These are phyloP conservation scores for Haemorhous mexicanus DNA, from an alignment of 2,113 vertebrate genomes.

Conservation along the genomic window DNA sequence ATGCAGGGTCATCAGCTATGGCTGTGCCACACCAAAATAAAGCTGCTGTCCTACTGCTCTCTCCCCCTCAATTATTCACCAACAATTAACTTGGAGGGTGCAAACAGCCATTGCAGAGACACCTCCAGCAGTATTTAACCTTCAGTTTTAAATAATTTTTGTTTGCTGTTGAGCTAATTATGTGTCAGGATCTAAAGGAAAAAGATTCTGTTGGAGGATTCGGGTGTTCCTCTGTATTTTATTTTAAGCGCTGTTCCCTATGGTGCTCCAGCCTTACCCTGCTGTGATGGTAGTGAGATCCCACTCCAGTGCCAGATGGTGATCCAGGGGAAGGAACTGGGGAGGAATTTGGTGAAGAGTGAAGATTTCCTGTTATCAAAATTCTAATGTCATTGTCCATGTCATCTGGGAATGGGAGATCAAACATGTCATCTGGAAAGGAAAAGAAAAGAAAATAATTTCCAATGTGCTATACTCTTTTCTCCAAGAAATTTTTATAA, in stretches of 20 bases:
- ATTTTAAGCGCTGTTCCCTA: background rate
- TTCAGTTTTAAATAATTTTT: background rate
- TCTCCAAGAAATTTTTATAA: background rate
- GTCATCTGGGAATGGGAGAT: constrained; percentile 94
- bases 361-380: constrained; percentile 94
- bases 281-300: constrained; percentile 90
- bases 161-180: background rate
- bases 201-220: background rate
- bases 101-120: background rate
- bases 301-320: constrained; percentile 89
- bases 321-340: constrained; percentile 93
- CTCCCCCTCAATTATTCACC: background rate
- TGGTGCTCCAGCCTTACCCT: constrained; percentile 77
- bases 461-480: background rate
- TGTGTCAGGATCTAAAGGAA: background rate
- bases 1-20: background rate
- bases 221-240: background rate
- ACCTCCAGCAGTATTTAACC: background rate
- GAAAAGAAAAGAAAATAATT: background rate
- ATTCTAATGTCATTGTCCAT: constrained; percentile 98
- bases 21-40: background rate
- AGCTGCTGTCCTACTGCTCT: background rate
- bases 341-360: constrained; percentile 92
- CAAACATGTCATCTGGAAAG: constrained; percentile 91
- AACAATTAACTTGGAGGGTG: background rate